Base-by-base conservation (phyloP, 2,113 vertebrate species). In the Nipponia nippon region DNA sequence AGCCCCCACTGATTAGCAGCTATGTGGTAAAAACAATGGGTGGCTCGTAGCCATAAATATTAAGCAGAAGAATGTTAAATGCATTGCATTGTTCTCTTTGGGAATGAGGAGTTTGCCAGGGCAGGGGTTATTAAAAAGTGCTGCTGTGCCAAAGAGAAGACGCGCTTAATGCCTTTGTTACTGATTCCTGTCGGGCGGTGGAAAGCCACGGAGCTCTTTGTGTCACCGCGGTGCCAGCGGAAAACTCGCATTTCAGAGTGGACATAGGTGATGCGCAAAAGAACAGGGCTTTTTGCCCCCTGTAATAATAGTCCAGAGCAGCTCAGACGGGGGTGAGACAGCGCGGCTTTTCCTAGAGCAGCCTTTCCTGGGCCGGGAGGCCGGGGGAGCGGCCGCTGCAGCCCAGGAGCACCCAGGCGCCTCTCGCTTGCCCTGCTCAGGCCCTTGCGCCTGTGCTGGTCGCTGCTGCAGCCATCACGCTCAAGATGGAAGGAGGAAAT, bases 1-100 rank as follows among this genome's bases (percentile, higher is more conserved):
- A 94, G 67, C 34, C 76, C 16, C 46, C 62, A 21, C 49, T 91
- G 93, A 92, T 95, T 53, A 93, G 69, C 56, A 69, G 56, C 52
- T 87, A 65, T 40, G 67, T 13, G 73, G 76, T 38, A 77, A 94
- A 93, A 93, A 94, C 95, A 96, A 92, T 83, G 88, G 36, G n/a
- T 90, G 85, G 93, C 88, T 94, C 61, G 62, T 58, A 75, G 93
- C 85, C 95, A 86, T 94, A 90, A 95, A 90, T 88, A 94, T 83
- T 80, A 93, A 95, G 70, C 82, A 83, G 71, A 94, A 88, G 58
- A 83, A 95, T 80, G 79, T 83, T 95, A 96, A 95, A 86, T 88
- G 82, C 81, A 20, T 40, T 79, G 38, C 52, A 73, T 91, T 93
- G 87, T 96, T 93, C 79, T 94, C 58, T 65, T 83, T 0, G 4